Evolutionary conservation across 92 coral and sea anemone species (phyloP).

Genomic region (Zoanthus solanderi): DNA sequence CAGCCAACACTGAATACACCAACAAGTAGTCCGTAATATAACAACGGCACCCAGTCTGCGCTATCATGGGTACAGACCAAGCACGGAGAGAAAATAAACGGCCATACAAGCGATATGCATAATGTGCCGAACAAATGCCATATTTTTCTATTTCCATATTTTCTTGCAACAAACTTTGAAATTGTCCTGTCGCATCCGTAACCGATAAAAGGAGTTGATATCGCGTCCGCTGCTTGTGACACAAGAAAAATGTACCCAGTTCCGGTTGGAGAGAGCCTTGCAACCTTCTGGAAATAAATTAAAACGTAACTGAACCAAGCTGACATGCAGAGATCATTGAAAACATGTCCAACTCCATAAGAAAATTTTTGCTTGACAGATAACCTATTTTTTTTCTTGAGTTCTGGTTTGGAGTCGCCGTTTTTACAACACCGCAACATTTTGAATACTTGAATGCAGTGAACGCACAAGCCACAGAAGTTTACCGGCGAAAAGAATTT

Average conservation of each 20-base stretch:
- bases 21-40: conserved; percentile 73
- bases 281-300: conserved; percentile 82
- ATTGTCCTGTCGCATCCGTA: conserved; percentile 83
- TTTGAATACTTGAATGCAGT: not conserved
- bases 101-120: conserved; percentile 87
- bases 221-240: conserved; percentile 85
- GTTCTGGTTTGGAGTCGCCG: conserved; percentile 40
- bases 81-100: conserved; percentile 84
- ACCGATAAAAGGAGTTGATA: conserved; percentile 88
- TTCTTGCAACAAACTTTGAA: conserved; percentile 66
- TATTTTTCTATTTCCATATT: conserved; percentile 86
- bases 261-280: conserved; percentile 73
- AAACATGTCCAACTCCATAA: conserved; percentile 91
- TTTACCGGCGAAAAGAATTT: not conserved
- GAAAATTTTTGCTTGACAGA: conserved; percentile 77
- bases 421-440: conserved; percentile 20
- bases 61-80: conserved; percentile 64
- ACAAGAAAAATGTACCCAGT: conserved; percentile 82
- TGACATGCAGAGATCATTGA: conserved; percentile 90
- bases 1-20: conserved; percentile 81
- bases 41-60: conserved; percentile 71
- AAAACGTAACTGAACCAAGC: conserved; percentile 89
- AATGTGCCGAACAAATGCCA: conserved; percentile 86
- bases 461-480: no score
- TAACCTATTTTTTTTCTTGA: conserved; percentile 63